Base-by-base conservation (phyloP, 1,140 invertebrate genomes). In the Elysia chlorotica region DNA sequence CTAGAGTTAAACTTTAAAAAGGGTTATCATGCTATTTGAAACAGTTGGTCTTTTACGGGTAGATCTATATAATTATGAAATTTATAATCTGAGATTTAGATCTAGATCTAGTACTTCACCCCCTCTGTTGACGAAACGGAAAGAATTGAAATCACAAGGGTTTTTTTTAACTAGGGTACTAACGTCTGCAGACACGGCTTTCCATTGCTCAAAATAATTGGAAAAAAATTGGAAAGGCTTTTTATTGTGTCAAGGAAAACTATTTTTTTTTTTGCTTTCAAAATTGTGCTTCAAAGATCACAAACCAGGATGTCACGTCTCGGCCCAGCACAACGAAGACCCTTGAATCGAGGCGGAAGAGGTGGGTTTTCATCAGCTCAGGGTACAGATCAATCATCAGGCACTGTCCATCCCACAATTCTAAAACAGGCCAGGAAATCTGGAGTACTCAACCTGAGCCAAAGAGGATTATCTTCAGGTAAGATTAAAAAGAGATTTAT, bases 361-460 rank as follows among this genome's bases (percentile, higher is more conserved):
- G 21, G 33, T 38, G 63, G 63, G 10, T 65, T 65, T 23, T 48
- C 41, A 48, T 10, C 41, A n/a, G 59, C 3, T 41, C 67, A 76
- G 19, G 62, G 74, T 21, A 38, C 75, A 53, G 38, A 70, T 0
- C 67, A 70, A 17, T 54, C 61, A 17, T 62, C 23, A 33, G 63
- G 62, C 28, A 67, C 54, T 36, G 77, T 83, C 19, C 79, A 78
- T 62, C 76, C 79, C 6, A 77, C 78, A 28, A 80, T 95, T 68
- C 90, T 96, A 65, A 92, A 94, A 86, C 90, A 91, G 76, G 93
- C 94, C 2, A 90, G 94, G 79, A 91, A 91, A 82, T 92, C 92
- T 68, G 95, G 95, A 28, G 90, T 92, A 74, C 88, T 96, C 23
- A 94, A 93, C 89, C 89, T 96, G 36, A 63, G 69, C 36, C 69